Evolutionary conservation across 2,113 vertebrate genomes (phyloP).

Genomic region (Aegotheles bennettii): DNA sequence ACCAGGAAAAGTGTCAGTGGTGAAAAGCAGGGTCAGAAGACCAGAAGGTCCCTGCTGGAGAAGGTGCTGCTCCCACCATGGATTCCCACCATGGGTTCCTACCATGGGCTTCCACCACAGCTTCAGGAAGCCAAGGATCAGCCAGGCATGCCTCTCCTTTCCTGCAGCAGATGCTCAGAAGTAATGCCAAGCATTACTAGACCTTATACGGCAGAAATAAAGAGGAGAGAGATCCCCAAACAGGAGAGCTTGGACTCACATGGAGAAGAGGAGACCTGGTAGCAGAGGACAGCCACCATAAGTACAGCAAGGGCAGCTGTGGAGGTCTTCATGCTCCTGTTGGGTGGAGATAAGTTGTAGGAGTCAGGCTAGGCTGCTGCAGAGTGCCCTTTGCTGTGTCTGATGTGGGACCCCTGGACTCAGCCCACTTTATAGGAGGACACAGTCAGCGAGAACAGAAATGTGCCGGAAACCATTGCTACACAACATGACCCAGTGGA

Average conservation of each 20-base stretch:
- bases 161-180: neutral
- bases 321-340: constrained; percentile 9
- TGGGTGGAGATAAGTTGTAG: neutral
- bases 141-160: neutral
- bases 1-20: neutral
- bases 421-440: neutral
- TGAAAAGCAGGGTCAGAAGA: neutral
- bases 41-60: neutral
- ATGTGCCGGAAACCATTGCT: neutral
- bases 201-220: neutral
- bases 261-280: neutral
- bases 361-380: neutral
- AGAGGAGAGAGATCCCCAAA: neutral
- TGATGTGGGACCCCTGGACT: neutral
- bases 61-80: neutral
- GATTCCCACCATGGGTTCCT: neutral
- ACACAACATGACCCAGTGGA: neutral
- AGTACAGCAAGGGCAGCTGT: neutral
- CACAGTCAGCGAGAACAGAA: neutral
- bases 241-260: neutral
- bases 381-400: neutral
- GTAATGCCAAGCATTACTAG: neutral
- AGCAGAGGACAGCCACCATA: neutral
- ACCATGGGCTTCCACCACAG: neutral
- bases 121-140: neutral